Base-by-base conservation (phyloP, 2,888 invertebrate species). In the Polia nebulosa region DNA sequence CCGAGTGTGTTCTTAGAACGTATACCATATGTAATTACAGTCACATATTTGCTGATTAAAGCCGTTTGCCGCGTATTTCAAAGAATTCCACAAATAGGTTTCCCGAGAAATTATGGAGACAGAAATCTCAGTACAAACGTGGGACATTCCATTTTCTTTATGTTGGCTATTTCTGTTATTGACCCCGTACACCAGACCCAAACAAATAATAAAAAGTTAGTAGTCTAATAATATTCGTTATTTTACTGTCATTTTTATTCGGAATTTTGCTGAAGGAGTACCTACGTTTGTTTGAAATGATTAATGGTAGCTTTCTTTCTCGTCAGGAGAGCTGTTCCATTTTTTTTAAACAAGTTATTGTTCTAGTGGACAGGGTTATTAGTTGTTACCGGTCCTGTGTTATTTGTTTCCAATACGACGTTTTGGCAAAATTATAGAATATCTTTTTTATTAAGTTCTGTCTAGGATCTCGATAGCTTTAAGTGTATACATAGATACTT, bases 271-370 rank as follows among this genome's bases (percentile, higher is more conserved):
- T 55, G 51, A 56, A 58, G 55, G 20, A 47, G 59, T 57, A 57
- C n/a, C n/a, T n/a, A n/a, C 49, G 61, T 73, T 77, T 76, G 62
- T 60, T 72, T 56, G 58, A 55, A 68, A 78, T 72, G 80, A 82
- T 84, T 69, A 77, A 84, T 82, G 72, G 56, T 58, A 55, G 22
- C 25, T 61, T 41, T 29, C 55, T 45, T 25, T 27, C 36, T 59
- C n/a, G 58, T 64, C 66, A 51, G 53, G 52, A 72, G 52, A 58
- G 44, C 17, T 53, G 69, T 45, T 39, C 32, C 34, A 52, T 52
- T 76, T 76, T 56, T 69, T 49, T 52, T n/a, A n/a, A 39, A 47
- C 29, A 53, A 72, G 29, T 51, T 36, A 3, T 49, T 49, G 3
- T 49, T 49, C 7, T 41, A 58, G 27, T 41, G 13, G 51, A 47